Evolutionary conservation across 2,113 vertebrate genomes (phyloP).

Genomic region (Brachyistius frenatus): DNA sequence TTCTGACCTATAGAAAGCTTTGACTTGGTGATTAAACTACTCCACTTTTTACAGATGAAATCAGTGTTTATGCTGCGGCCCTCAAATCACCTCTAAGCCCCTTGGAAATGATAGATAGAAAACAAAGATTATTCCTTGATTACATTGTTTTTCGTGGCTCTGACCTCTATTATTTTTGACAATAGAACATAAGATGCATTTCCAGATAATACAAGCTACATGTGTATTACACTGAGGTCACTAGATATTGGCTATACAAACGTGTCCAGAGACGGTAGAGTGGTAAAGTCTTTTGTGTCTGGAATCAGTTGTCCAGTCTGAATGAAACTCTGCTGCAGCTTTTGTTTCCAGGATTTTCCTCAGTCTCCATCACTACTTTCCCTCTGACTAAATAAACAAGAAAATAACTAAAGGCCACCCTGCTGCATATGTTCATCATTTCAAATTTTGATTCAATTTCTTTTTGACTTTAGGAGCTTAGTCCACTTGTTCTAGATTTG

Average conservation of each 20-base stretch:
- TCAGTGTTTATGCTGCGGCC: background rate
- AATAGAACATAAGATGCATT: slow-evolving; percentile 1
- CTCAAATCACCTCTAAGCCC: slow-evolving; percentile 41
- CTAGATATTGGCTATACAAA: background rate
- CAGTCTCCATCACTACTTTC: background rate
- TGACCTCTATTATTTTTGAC: slow-evolving; percentile 8
- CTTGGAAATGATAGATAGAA: slow-evolving; percentile 14
- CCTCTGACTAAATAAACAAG: background rate
- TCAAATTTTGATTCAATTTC: background rate
- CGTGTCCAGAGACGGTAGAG: background rate
- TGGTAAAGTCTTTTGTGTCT: background rate
- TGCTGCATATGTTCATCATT: background rate
- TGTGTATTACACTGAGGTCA: background rate
- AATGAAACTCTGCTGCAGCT: background rate
- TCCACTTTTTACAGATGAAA: slow-evolving; percentile 34
- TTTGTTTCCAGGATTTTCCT: background rate
- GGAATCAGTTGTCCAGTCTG: no score
- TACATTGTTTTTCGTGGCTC: slow-evolving; percentile 21
- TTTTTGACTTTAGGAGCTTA: background rate
- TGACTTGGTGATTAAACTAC: slow-evolving; percentile 38
- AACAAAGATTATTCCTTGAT: slow-evolving; percentile 51
- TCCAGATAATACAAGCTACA: background rate
- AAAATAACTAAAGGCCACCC: background rate
- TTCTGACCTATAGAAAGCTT: slow-evolving; percentile 15
- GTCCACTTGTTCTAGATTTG: slow-evolving; percentile 21